Evolutionary conservation across 2,113 vertebrate genomes (phyloP), one percentile per base, ranked within the genome.

Genomic region (Phalacrocorax brasilianus): DNA sequence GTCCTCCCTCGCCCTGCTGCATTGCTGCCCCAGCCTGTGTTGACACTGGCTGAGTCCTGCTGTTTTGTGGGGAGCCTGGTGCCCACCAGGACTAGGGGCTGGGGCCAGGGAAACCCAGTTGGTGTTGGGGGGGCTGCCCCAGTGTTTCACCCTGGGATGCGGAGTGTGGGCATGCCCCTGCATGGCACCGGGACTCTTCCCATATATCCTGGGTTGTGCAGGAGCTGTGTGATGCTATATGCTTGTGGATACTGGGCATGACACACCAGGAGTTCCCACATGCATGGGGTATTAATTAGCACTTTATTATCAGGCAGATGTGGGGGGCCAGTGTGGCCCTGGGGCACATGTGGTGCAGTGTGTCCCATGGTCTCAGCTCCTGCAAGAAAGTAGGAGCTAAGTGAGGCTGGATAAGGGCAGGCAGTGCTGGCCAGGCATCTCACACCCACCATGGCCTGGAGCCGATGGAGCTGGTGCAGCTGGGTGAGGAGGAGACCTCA

Each of bases 1-100:
- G 27, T 21, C 33, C 21, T 73, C 26, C 16, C 13, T 82, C 1
- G 3, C n/a, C n/a, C 28, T 59, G 28, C 11, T 8, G 2, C 28
- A 13, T 22, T 1, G 1, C 58, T 55, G 40, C 12, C 21, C 11
- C 4, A 3, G 49, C 32, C 49, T 45, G 22, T 1, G 0, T 55
- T 74, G 59, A 26, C 16, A 53, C 21, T 73, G 38, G 32, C 45
- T 28, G 12, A 85, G 40, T 55, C 26, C 21, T 73, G 32, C 68
- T 84, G 13, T 30, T 53, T 38, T 2, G 2, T 55, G 17, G 21
- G 17, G 21, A 84, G 20, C 26, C 26, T 4, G 3, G 27, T 73
- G 26, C 6, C 13, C 16, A 32, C 32, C 33, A 38, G 40, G 33
- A 65, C 8, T 14, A 65, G 27, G 21, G 40, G 8, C 12, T 55